Evolutionary conservation across 2,113 vertebrate species (phyloP), one percentile per base, ranked within the genome.

Genomic region (Dromaius novaehollandiae): DNA sequence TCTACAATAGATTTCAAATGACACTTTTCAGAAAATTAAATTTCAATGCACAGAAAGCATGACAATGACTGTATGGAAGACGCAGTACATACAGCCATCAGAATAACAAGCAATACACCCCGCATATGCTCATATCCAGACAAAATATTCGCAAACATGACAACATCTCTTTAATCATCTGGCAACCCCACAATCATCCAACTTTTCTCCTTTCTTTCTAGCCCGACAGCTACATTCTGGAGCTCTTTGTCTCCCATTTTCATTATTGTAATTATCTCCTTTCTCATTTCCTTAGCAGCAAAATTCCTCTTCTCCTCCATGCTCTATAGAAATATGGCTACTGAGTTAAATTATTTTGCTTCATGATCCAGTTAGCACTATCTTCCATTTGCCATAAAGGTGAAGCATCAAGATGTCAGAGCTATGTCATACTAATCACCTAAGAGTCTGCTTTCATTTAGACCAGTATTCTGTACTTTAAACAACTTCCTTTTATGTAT

Each of bases 61-160:
- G 19, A 53, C 30, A 77, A 70, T 70, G 84, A 86, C 55, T 74
- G 86, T 40, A 66, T 2, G 0, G 78, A 80, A 85, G 36, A 66
- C 55, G 63, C 66, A 86, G 75, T 51, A 77, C 21, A 14, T 40
- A 50, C 65, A 48, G 7, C 88, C 55, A 58, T 66, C 78, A 88
- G 78, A 92, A 42, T 13, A 95, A 90, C 34, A 82, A 77, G 70
- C 66, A 80, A 55, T 58, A 82, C 63, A 89, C 36, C 38, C 70
- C 4, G 0, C 48, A 42, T 34, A 42, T 5, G 32, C 70, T 82
- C 60, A 60, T 19, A 64, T 68, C 26, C 28, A 88, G 75, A 80
- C 89, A 96, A 94, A 96, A 93, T 50, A 91, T 50, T 88, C 68
- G 10, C 75, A 93, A 96, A 93, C 77, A 95, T 13, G 63, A 91